Conservation (phyloP, 2,797 vertebrate species). For the Corythornis leucogaster region DNA sequence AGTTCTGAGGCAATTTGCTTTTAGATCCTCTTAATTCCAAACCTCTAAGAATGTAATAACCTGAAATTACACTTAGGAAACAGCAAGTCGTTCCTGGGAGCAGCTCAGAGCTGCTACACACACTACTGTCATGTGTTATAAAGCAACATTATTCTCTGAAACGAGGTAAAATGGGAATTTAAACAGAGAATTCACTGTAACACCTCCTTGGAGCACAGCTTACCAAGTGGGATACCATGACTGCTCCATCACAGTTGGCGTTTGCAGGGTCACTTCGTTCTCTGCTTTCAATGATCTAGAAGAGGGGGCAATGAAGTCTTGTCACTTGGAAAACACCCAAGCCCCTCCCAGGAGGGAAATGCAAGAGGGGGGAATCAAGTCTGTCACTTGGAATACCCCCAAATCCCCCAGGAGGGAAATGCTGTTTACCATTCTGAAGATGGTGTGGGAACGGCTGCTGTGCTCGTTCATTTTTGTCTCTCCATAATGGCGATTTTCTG, state of each 20-base stretch:
- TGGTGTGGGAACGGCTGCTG: constrained; percentile 96
- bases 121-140: not conserved
- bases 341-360: not conserved
- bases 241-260: constrained; percentile 88
- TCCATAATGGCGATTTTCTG: constrained; percentile 94
- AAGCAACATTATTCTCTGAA: not conserved
- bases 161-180: not conserved
- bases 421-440: constrained; percentile 93
- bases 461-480: constrained; percentile 96
- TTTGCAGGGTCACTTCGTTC: constrained; percentile 86
- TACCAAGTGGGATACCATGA: constrained; percentile 96
- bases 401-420: not conserved
- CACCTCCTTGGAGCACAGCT: constrained; percentile 1
- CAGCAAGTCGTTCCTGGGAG: not conserved
- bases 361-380: not conserved
- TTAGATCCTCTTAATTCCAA: not conserved
- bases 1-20: not conserved
- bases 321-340: not conserved
- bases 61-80: not conserved
- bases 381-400: not conserved
- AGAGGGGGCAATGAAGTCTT: not conserved
- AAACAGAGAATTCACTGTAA: too few species aligned
- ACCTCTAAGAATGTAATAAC: not conserved
- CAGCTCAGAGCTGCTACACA: not conserved
- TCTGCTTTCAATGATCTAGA: constrained; percentile 93